Conservation (phyloP, 1,140 invertebrate genomes). For the Oscheius sp. region DNA sequence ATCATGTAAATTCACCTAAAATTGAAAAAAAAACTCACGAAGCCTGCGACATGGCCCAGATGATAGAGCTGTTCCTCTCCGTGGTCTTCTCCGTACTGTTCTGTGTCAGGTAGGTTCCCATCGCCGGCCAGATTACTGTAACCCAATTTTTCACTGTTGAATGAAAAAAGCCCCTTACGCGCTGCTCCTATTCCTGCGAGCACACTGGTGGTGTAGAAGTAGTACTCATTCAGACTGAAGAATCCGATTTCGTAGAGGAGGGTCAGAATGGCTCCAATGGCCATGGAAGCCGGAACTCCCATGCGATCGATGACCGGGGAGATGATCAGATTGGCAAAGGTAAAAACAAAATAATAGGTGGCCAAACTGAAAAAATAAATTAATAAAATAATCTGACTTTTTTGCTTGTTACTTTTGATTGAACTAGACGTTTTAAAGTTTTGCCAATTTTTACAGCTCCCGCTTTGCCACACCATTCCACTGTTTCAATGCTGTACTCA, state of each 20-base stretch:
- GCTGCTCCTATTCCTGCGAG: conserved; percentile 50
- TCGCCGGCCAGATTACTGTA: conserved; percentile 44
- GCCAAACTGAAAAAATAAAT: conserved; percentile 33
- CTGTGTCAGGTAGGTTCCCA: conserved; percentile 50
- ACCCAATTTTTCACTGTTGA: neutral
- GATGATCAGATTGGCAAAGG: conserved; percentile 49
- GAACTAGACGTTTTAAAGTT: no score
- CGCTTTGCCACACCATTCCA: no score
- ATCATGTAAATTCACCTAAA: no score
- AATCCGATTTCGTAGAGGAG: conserved; percentile 35
- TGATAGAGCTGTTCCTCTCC: conserved; percentile 42
- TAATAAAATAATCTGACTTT: conserved; percentile 3
- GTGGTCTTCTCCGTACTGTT: conserved; percentile 42
- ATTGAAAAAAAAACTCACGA: no score
- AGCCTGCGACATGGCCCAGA: conserved; percentile 49
- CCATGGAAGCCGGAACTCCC: conserved; percentile 35
- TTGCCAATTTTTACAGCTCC: no score
- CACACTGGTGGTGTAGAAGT: conserved; percentile 48
- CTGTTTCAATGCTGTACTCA: no score
- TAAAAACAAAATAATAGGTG: conserved; percentile 48
- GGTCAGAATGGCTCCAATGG: conserved; percentile 31
- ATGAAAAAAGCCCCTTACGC: conserved; percentile 22
- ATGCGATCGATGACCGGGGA: conserved; percentile 42
- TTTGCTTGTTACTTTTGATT: no score
- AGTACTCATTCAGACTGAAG: conserved; percentile 45